phyloP scores from a whole-genome alignment of 2,113 vertebrate genomes.

The Upupa epops region DNA sequence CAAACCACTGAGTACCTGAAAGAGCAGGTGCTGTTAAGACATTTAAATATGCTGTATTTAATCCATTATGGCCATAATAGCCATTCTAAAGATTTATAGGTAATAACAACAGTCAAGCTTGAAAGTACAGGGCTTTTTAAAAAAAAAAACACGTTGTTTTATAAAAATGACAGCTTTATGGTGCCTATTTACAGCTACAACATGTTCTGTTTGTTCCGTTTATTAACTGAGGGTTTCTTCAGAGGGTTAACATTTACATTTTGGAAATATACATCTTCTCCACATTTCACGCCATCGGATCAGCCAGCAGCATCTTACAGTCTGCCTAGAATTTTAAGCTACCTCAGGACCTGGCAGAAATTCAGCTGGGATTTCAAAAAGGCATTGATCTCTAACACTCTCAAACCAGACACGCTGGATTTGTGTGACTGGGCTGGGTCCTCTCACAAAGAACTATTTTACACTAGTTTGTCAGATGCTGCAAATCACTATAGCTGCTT shows the following conservation, averaged over 20 bases:
- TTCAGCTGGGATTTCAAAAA: neutral
- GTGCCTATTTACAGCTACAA: neutral
- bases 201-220: neutral
- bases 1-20: neutral
- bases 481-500: neutral
- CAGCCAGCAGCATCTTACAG: neutral
- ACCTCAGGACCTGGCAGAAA: neutral
- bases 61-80: neutral
- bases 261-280: neutral
- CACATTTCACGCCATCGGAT: neutral
- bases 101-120: neutral
- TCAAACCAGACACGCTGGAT: neutral
- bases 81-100: neutral
- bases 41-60: neutral
- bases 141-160: neutral
- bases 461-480: fast-evolving
- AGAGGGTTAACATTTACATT: neutral
- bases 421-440: neutral
- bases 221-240: neutral
- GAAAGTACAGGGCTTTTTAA: neutral
- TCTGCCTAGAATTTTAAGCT: neutral
- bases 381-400: neutral
- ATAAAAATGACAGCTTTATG: slow-evolving; percentile 5
- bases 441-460: neutral
- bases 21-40: neutral